These are phyloP conservation scores for Lepilemur septentrionalis DNA, from an alignment of 2,797 vertebrate species.

Conservation along the genomic window DNA sequence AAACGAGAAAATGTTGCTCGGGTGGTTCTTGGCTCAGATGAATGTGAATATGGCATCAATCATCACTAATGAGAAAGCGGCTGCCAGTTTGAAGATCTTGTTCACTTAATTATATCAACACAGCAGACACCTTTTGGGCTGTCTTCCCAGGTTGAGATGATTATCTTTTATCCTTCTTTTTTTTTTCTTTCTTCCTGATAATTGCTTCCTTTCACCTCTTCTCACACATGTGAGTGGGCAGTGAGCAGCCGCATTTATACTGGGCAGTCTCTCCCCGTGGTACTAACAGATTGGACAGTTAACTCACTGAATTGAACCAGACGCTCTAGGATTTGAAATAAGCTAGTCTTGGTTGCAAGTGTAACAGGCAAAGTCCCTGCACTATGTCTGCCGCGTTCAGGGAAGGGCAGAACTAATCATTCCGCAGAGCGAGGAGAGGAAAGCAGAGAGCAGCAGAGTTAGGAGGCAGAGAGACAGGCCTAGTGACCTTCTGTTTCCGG, in stretches of 20 bases:
- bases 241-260: neutral
- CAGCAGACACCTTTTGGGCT: constrained; percentile 1
- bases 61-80: neutral
- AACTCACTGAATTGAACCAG: neutral
- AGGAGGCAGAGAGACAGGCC: neutral
- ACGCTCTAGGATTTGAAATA: neutral
- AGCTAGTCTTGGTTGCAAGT: neutral
- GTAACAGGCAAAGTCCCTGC: neutral
- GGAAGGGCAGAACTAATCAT: neutral
- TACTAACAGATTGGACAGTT: neutral
- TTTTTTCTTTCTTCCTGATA: neutral
- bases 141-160: constrained; percentile 22
- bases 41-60: neutral
- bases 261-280: too few relatives aligned
- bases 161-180: neutral
- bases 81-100: neutral
- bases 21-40: neutral
- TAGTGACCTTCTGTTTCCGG: neutral
- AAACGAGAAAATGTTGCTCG: neutral
- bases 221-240: neutral
- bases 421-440: neutral
- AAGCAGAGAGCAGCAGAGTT: neutral
- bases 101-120: constrained; percentile 32
- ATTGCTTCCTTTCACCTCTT: neutral
- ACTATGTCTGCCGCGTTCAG: neutral